Percentiles rank a stretch among this genome's conserved stretches.
phyloP scores from a whole-genome alignment of 2,113 vertebrate species.

The Apodemus sylvaticus region DNA sequence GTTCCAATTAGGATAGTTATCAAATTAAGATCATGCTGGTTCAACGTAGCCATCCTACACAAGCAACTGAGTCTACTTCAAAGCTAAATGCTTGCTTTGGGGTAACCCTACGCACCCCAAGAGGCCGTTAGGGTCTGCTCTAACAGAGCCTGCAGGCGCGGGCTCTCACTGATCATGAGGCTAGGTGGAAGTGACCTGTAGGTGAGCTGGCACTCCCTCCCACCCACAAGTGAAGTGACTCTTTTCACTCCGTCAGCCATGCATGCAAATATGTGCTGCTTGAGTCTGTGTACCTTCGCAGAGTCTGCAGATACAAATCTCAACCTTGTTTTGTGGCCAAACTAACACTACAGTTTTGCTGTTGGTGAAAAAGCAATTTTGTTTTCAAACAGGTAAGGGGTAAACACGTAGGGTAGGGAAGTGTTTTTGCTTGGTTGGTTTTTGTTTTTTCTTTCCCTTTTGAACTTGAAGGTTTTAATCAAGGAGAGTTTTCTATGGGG shows the following conservation, averaged over 20 bases:
- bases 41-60: slow-evolving; percentile 11
- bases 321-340: slow-evolving; percentile 61
- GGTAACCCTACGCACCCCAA: neutral
- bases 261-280: slow-evolving; percentile 63
- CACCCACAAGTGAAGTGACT: no score
- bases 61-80: neutral
- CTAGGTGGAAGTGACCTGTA: neutral
- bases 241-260: neutral
- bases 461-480: slow-evolving; percentile 36
- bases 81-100: slow-evolving; percentile 8
- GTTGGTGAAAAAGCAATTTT: slow-evolving; percentile 67
- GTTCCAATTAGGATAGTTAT: slow-evolving; percentile 40
- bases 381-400: slow-evolving; percentile 27
- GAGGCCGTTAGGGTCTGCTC: neutral
- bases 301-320: slow-evolving; percentile 51
- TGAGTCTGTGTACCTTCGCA: slow-evolving; percentile 26
- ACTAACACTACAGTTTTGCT: slow-evolving; percentile 59
- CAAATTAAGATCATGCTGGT: slow-evolving; percentile 18
- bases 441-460: slow-evolving; percentile 27
- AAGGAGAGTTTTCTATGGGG: slow-evolving; percentile 21
- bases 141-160: neutral
- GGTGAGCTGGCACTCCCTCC: neutral
- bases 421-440: neutral
- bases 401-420: neutral
- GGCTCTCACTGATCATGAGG: neutral